Percentiles rank a stretch among this genome's conserved stretches.
These are phyloP conservation scores for Drosophila longiperda DNA, from an alignment of 2,888 invertebrate genomes.

Conservation along the genomic window DNA sequence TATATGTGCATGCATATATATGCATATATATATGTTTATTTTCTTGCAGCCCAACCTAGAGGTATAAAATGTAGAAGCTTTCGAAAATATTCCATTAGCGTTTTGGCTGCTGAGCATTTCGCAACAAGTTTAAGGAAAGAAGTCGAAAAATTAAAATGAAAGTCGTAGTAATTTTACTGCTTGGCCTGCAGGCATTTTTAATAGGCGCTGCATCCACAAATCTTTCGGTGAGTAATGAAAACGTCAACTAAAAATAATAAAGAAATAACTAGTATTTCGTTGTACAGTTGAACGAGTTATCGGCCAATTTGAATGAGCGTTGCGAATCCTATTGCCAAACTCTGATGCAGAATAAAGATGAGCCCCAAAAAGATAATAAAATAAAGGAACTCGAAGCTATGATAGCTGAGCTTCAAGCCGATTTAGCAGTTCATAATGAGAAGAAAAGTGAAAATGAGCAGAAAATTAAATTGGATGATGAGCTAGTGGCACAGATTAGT, in stretches of 20 bases:
- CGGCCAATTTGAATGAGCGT: background rate
- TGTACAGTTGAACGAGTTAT: background rate
- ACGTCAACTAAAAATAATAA: background rate
- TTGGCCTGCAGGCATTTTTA: slow-evolving; percentile 13
- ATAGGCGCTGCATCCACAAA: slow-evolving; percentile 8
- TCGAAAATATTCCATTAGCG: slow-evolving; percentile 21
- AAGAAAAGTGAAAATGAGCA: background rate
- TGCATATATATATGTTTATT: background rate
- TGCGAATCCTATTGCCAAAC: slow-evolving; percentile 29
- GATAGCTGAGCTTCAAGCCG: slow-evolving; percentile 6
- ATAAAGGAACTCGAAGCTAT: slow-evolving; percentile 24
- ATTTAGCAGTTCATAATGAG: background rate
- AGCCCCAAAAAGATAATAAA: background rate
- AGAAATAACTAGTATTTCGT: background rate
- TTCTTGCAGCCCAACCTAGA: background rate
- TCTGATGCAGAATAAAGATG: background rate
- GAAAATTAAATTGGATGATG: slow-evolving; percentile 11
- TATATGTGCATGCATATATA: background rate
- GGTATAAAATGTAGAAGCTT: slow-evolving; percentile 20
- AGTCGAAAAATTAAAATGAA: slow-evolving; percentile 20
- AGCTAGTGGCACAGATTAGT: slow-evolving; percentile 11
- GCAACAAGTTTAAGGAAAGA: background rate
- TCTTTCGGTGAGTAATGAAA: slow-evolving; percentile 19
- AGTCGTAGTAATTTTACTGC: slow-evolving; percentile 14
- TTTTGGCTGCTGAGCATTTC: slow-evolving; percentile 1